Conservation (phyloP, 1,140 invertebrate species). For the Bombus superbus region DNA sequence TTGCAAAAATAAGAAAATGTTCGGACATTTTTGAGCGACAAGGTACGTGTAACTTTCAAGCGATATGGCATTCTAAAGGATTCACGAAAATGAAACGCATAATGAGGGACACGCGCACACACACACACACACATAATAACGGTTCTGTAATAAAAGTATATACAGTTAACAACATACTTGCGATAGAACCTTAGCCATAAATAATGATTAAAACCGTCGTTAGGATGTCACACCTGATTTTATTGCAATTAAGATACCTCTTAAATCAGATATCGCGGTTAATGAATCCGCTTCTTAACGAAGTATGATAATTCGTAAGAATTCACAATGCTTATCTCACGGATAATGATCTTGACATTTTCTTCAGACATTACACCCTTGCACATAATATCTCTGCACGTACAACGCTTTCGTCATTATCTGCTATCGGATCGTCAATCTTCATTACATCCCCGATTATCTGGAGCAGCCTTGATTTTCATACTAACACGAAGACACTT, state of each 20-base stretch:
- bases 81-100: too few relatives aligned
- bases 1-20: too few relatives aligned
- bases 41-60: too few relatives aligned
- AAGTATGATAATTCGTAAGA: slow-evolving; percentile 12
- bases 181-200: not conserved
- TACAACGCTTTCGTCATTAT: slow-evolving; percentile 19
- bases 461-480: slow-evolving; percentile 33
- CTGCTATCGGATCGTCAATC: slow-evolving; percentile 36
- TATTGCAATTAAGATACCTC: not conserved
- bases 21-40: too few relatives aligned
- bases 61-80: too few relatives aligned
- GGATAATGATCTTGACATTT: slow-evolving; percentile 35
- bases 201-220: not conserved
- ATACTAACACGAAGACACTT: not conserved
- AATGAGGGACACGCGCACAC: too few relatives aligned
- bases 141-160: too few relatives aligned
- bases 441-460: slow-evolving; percentile 35
- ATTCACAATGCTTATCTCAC: slow-evolving; percentile 10
- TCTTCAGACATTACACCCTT: not conserved
- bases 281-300: slow-evolving; percentile 18
- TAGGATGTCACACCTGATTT: not conserved
- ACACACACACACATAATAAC: too few relatives aligned
- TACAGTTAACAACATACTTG: not conserved
- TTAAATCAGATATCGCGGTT: not conserved
- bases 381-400: not conserved